phyloP scores from a whole-genome alignment of 2,888 invertebrate genomes.

The Adelphocoris suturalis region DNA sequence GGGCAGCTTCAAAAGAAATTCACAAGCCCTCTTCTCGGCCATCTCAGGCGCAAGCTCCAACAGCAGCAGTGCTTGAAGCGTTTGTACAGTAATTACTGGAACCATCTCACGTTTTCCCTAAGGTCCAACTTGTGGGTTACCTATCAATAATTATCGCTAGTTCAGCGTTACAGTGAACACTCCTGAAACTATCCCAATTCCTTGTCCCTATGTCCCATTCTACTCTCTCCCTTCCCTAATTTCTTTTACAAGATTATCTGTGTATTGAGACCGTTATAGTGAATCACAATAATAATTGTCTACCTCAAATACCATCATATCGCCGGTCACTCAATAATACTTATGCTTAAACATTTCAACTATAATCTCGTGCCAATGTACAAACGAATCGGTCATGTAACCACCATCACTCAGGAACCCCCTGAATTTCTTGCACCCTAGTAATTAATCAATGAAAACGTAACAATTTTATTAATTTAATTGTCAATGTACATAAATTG shows the following conservation, averaged over 20 bases:
- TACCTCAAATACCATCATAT: slow-evolving; percentile 11
- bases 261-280: neutral
- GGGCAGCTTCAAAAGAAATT: slow-evolving; percentile 85
- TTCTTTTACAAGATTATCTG: neutral
- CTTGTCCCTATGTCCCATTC: neutral
- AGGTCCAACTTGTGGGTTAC: neutral
- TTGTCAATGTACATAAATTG: slow-evolving; percentile 36
- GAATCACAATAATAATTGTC: neutral
- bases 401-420: slow-evolving; percentile 11
- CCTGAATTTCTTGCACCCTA: slow-evolving; percentile 7
- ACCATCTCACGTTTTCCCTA: neutral
- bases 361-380: slow-evolving; percentile 19
- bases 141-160: neutral
- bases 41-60: slow-evolving; percentile 90
- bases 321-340: neutral
- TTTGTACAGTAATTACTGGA: neutral
- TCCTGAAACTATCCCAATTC: neutral
- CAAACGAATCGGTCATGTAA: slow-evolving; percentile 26
- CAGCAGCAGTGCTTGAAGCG: slow-evolving; percentile 78
- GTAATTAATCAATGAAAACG: slow-evolving; percentile 12
- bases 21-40: slow-evolving; percentile 87
- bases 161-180: neutral
- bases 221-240: neutral
- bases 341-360: slow-evolving; percentile 9
- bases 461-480: neutral